These are phyloP conservation scores for Leucophenga maculata DNA, from an alignment of 2,888 invertebrate genomes.

Conservation along the genomic window DNA sequence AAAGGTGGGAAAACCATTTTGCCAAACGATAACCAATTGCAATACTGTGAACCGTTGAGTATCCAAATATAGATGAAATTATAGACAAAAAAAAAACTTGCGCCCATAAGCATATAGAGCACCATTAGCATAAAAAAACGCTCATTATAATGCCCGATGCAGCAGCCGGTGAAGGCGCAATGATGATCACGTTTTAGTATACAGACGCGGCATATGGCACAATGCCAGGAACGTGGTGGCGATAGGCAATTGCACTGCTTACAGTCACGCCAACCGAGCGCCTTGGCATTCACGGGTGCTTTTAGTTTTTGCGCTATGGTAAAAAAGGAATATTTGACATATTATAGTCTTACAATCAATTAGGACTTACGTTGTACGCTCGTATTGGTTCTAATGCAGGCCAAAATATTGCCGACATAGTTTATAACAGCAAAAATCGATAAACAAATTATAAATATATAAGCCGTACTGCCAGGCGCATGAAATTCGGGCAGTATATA, in stretches of 20 bases:
- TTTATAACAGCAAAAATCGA: conserved; percentile 83
- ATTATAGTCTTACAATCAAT: not conserved
- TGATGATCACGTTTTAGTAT: conserved; percentile 89
- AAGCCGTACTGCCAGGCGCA: conserved; percentile 73
- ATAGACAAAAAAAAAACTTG: conserved; percentile 80
- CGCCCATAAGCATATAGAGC: conserved; percentile 81
- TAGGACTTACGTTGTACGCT: conserved; percentile 76
- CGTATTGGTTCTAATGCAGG: conserved; percentile 82
- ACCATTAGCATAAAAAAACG: conserved; percentile 88
- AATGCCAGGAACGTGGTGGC: conserved; percentile 93
- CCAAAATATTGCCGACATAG: conserved; percentile 83
- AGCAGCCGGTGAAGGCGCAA: conserved; percentile 89
- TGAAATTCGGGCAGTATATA: conserved; percentile 82
- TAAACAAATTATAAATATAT: conserved; percentile 76
- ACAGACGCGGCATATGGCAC: conserved; percentile 85
- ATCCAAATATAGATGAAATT: conserved; percentile 80
- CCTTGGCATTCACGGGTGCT: conserved; percentile 44
- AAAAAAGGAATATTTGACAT: not conserved
- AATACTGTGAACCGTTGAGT: conserved; percentile 53
- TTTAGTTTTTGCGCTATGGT: conserved; percentile 4
- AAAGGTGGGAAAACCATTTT: conserved; percentile 84
- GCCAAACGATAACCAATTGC: conserved; percentile 74
- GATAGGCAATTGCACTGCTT: conserved; percentile 79
- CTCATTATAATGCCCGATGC: conserved; percentile 88
- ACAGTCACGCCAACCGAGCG: conserved; percentile 81